phyloP scores from a whole-genome alignment of 2,113 vertebrate species.

The Daphoenositta chrysoptera region DNA sequence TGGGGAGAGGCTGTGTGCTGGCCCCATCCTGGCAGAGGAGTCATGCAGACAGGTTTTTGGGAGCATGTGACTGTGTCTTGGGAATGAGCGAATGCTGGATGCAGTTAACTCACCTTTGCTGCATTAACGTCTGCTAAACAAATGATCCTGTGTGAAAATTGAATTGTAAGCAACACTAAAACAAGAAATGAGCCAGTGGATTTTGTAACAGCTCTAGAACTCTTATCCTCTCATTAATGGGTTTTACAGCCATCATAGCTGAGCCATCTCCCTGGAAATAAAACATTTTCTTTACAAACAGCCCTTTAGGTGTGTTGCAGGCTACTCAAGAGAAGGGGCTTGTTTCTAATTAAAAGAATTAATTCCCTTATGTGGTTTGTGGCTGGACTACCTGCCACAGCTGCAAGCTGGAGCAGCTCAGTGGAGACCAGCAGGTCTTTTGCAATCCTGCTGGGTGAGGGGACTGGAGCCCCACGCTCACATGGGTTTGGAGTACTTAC shows the following conservation, averaged over 20 bases:
- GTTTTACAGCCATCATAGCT: background rate
- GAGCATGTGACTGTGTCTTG: background rate
- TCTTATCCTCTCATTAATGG: background rate
- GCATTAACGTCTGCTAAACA: background rate
- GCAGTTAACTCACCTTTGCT: background rate
- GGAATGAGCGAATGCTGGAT: background rate
- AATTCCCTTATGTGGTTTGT: background rate
- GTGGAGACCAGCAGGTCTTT: background rate
- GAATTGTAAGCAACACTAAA: background rate
- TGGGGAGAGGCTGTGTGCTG: background rate
- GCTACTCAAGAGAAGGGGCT: background rate
- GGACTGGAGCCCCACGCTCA: background rate
- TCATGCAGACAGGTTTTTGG: background rate
- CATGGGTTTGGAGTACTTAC: background rate
- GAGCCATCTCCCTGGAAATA: constrained; percentile 15
- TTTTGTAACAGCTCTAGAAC: background rate
- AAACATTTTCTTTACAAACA: background rate
- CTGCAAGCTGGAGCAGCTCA: background rate
- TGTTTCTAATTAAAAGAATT: constrained; percentile 5
- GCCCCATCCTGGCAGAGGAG: background rate
- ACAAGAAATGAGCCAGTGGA: background rate
- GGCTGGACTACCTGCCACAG: background rate
- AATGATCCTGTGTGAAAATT: background rate
- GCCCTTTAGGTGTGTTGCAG: background rate
- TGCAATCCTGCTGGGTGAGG: background rate